Percentiles rank a stretch among this genome's conserved stretches.
phyloP scores from a whole-genome alignment of 2,113 vertebrate species.

The Xiphophorus couchianus region DNA sequence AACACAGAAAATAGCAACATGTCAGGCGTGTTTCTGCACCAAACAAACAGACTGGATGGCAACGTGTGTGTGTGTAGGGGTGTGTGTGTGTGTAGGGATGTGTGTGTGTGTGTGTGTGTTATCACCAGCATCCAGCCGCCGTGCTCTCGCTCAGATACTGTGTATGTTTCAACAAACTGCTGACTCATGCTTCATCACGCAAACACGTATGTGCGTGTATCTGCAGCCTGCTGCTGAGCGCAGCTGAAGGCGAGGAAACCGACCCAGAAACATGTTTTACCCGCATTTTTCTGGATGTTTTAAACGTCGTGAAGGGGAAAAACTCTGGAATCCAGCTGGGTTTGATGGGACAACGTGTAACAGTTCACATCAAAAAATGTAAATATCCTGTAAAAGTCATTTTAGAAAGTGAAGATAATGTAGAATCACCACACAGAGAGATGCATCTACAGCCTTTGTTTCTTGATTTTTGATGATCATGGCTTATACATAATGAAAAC shows the following conservation, averaged over 20 bases:
- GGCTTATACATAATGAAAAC: too few relatives aligned
- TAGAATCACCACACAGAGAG: too few relatives aligned
- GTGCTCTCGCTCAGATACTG: slow-evolving; percentile 26
- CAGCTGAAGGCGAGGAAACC: background rate
- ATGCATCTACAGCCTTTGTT: too few relatives aligned
- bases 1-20: too few relatives aligned
- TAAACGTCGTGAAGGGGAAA: background rate
- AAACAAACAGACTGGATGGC: background rate
- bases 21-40: background rate
- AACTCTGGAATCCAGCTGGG: too few relatives aligned
- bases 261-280: background rate
- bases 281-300: too few relatives aligned
- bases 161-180: slow-evolving; percentile 4
- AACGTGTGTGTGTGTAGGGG: background rate
- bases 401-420: too few relatives aligned
- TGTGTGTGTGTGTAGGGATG: background rate
- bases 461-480: too few relatives aligned
- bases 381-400: too few relatives aligned
- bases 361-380: too few relatives aligned
- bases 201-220: background rate
- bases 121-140: slow-evolving; percentile 41
- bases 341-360: too few relatives aligned
- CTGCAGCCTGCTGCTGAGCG: background rate
- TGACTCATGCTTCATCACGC: slow-evolving; percentile 28
- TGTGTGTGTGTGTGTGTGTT: slow-evolving; percentile 22